Evolutionary conservation across 64 coral and sea anemone genomes (phyloP).

Genomic region (Trachythela sp.): DNA sequence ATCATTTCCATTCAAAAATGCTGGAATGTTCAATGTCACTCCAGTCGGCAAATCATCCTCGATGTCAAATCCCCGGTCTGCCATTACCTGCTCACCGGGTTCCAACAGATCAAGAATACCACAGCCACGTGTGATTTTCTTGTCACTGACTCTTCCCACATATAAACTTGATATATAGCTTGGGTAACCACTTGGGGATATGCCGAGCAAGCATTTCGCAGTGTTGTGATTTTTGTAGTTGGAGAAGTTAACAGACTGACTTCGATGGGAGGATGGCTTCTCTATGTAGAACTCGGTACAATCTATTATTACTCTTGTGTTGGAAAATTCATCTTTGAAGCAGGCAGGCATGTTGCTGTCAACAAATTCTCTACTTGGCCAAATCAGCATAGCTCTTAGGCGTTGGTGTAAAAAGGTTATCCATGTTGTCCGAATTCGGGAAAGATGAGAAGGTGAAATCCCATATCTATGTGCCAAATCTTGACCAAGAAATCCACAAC

Average conservation of each 20-base stretch:
- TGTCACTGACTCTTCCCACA: too few relatives aligned
- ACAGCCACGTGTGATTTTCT: too few relatives aligned
- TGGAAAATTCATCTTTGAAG: constrained; percentile 30
- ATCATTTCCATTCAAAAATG: constrained; percentile 39
- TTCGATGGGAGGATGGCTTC: background rate
- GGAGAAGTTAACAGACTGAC: too few relatives aligned
- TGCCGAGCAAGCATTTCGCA: too few relatives aligned
- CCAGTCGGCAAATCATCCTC: constrained; percentile 14
- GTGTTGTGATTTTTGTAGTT: too few relatives aligned
- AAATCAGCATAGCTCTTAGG: constrained; percentile 27
- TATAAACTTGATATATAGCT: too few relatives aligned
- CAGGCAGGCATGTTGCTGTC: constrained; percentile 38
- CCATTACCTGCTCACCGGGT: too few relatives aligned
- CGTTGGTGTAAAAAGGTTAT: constrained; percentile 32
- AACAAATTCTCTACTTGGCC: constrained; percentile 45
- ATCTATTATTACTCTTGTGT: too few relatives aligned
- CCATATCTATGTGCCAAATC: background rate
- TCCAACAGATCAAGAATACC: too few relatives aligned
- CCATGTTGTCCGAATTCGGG: constrained; percentile 37
- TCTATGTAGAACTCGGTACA: constrained; percentile 23
- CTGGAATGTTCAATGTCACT: constrained; percentile 37
- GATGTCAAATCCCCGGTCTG: too few relatives aligned
- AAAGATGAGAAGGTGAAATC: too few relatives aligned
- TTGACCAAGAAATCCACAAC: background rate
- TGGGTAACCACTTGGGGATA: too few relatives aligned